Evolutionary conservation across 2,113 vertebrate species (phyloP).

Genomic region (Pica pica): DNA sequence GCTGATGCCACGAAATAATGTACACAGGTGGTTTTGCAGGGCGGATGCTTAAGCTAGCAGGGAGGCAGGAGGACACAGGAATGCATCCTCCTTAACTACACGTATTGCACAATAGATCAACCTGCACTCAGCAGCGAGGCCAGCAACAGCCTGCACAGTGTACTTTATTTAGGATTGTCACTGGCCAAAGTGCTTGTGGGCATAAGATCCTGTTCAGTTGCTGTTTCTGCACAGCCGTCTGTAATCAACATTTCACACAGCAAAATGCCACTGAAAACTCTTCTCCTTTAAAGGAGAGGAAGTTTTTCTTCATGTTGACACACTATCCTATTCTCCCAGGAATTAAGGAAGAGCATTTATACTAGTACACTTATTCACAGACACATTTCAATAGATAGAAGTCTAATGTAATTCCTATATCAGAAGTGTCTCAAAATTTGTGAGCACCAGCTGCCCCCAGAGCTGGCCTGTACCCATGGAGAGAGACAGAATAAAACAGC

Average conservation of each 20-base stretch:
- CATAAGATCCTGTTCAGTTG: not conserved
- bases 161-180: not conserved
- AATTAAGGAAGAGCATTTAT: conserved; percentile 44
- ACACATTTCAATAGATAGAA: conserved; percentile 38
- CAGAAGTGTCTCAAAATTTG: conserved; percentile 38
- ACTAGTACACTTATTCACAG: not conserved
- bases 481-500: conserved; percentile 44
- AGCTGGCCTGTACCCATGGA: conserved; percentile 32
- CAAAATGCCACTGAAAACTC: not conserved
- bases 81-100: not conserved
- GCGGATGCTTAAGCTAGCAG: not conserved
- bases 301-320: not conserved
- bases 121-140: not conserved
- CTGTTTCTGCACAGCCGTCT: not conserved
- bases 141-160: not conserved
- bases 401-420: conserved; percentile 21
- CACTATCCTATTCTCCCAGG: conserved; percentile 18
- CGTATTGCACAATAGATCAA: not conserved
- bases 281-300: conserved; percentile 5
- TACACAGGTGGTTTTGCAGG: not conserved
- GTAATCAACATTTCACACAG: not conserved
- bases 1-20: not conserved
- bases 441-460: conserved; percentile 38
- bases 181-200: not conserved
- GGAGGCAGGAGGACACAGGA: not conserved